Evolutionary conservation across 2,888 invertebrate genomes (phyloP).

Genomic region (Micoletzkya japonica): DNA sequence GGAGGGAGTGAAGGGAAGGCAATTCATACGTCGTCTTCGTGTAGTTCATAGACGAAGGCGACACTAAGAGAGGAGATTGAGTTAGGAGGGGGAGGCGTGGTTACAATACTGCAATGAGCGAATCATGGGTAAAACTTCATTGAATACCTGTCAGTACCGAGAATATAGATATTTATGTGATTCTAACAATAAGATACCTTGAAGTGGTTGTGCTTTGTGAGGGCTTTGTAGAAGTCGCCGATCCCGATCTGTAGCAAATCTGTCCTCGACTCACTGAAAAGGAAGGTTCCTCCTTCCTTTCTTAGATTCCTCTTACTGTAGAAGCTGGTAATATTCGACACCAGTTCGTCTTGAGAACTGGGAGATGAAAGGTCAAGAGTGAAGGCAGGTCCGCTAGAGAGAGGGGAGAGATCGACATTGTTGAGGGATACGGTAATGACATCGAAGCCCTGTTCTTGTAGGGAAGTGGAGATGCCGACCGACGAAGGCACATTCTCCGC

Average conservation of each 20-base stretch:
- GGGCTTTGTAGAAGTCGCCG: no score
- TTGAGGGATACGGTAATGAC: conserved; percentile 4
- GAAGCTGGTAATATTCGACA: neutral
- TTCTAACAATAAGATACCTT: no score
- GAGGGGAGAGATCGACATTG: neutral
- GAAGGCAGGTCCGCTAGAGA: neutral
- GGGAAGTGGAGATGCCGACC: neutral
- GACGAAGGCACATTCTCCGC: neutral
- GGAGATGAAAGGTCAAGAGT: conserved; percentile 3
- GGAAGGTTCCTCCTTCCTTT: neutral
- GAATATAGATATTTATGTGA: neutral
- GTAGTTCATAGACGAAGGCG: conserved; percentile 1
- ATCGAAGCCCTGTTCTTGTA: neutral
- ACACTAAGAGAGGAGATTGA: neutral
- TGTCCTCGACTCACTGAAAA: no score
- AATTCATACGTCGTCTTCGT: neutral
- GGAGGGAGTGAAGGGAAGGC: neutral
- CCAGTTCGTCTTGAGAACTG: neutral
- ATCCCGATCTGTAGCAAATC: no score
- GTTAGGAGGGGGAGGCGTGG: neutral
- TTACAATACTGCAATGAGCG: neutral
- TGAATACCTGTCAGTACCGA: neutral
- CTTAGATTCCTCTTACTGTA: neutral
- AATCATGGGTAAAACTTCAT: neutral
- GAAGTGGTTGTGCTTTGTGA: no score